phyloP scores from a whole-genome alignment of 2,888 invertebrate genomes.

The Idaea straminata region DNA sequence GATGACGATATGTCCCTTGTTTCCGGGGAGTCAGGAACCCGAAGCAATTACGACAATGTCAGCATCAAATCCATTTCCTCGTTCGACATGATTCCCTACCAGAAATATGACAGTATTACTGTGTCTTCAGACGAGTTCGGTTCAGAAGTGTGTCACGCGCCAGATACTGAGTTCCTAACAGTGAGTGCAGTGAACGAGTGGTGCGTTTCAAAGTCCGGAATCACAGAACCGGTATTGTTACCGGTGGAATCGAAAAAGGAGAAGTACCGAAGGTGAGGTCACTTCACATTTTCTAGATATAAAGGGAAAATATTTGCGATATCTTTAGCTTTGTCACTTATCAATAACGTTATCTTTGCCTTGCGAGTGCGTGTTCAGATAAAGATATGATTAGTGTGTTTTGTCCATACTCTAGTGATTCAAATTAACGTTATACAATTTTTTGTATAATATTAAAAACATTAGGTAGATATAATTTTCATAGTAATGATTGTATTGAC shows the following conservation, averaged over 20 bases:
- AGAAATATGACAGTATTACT: constrained; percentile 75
- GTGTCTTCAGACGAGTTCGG: constrained; percentile 77
- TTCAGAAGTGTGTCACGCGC: constrained; percentile 73
- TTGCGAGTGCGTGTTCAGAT: constrained; percentile 38
- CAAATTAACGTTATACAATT: neutral
- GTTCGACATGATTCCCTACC: constrained; percentile 74
- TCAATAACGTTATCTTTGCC: constrained; percentile 61
- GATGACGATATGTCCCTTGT: constrained; percentile 58
- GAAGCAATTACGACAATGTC: constrained; percentile 74
- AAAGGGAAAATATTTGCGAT: constrained; percentile 60
- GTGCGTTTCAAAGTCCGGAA: constrained; percentile 67
- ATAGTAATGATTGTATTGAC: too few species aligned
- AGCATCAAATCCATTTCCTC: constrained; percentile 76
- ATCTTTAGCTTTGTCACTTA: constrained; percentile 58
- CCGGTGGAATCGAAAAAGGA: constrained; percentile 75
- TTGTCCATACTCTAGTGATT: constrained; percentile 17
- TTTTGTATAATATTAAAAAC: neutral
- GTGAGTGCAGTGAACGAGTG: constrained; percentile 78
- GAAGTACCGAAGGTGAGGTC: constrained; percentile 77
- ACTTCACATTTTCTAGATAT: constrained; percentile 50
- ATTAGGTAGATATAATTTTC: neutral
- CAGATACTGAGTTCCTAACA: constrained; percentile 70
- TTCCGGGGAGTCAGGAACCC: constrained; percentile 62
- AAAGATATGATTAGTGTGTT: constrained; percentile 49
- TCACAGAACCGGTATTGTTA: constrained; percentile 58